Evolutionary conservation across 2,797 vertebrate species (phyloP).

Genomic region (Pipistrellus nathusii): DNA sequence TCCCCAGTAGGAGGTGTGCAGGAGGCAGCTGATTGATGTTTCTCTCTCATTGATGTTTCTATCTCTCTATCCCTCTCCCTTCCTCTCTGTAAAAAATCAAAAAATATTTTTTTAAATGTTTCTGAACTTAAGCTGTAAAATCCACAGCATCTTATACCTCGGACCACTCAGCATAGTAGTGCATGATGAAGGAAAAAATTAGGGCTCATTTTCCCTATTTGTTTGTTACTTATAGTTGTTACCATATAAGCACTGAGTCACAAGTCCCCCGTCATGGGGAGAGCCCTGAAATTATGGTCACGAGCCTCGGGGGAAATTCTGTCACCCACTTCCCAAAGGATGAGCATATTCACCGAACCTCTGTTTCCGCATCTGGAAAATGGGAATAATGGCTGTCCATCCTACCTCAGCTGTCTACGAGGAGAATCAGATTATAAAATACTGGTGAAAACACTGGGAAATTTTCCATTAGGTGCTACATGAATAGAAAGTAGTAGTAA

Average conservation of each 20-base stretch:
- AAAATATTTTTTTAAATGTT: neutral
- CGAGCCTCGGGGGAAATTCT: neutral
- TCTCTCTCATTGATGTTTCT: no score
- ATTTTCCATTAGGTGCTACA: neutral
- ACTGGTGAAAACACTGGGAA: neutral
- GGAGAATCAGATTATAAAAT: neutral
- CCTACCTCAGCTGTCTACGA: neutral
- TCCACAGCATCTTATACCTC: neutral
- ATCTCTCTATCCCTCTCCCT: no score
- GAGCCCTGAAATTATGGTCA: neutral
- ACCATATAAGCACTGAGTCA: neutral
- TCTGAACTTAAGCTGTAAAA: conserved; percentile 42
- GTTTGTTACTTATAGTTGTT: neutral
- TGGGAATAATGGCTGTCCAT: neutral
- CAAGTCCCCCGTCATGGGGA: neutral
- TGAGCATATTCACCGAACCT: conserved; percentile 1
- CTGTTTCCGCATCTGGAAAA: conserved; percentile 30
- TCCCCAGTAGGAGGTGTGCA: no score
- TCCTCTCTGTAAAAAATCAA: no score
- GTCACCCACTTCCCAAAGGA: neutral
- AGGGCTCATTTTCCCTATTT: fast-evolving
- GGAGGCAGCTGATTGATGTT: no score
- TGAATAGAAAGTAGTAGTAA: neutral
- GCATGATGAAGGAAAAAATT: neutral
- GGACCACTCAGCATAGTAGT: neutral